These are phyloP conservation scores for Amaurobius ferox DNA, from an alignment of 2,888 invertebrate genomes.

Conservation along the genomic window DNA sequence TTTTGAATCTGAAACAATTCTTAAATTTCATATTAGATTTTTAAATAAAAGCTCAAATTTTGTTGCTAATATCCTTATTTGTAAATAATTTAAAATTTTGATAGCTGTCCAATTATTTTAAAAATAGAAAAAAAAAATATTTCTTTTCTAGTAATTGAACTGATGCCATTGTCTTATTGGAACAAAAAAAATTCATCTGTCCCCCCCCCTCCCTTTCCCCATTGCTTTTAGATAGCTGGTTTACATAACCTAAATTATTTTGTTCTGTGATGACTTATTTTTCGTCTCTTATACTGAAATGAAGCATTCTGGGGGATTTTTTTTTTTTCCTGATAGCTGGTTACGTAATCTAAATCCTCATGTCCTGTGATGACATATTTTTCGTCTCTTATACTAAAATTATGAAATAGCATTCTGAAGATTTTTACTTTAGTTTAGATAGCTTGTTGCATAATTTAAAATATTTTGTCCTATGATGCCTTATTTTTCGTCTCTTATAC, in stretches of 20 bases:
- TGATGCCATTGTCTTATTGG: no score
- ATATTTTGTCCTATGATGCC: slow-evolving; percentile 7
- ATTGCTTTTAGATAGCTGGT: background rate
- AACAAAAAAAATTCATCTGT: no score
- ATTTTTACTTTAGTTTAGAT: background rate
- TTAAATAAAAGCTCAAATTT: no score
- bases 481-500: slow-evolving; percentile 42
- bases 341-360: background rate
- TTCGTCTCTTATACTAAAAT: slow-evolving; percentile 31
- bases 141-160: no score
- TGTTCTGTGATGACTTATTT: slow-evolving; percentile 29
- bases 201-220: no score
- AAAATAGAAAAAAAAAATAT: no score
- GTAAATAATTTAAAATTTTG: no score
- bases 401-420: slow-evolving; percentile 22
- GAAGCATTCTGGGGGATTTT: slow-evolving; percentile 16
- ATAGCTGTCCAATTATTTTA: no score
- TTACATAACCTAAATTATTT: background rate
- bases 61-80: no score
- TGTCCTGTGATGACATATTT: slow-evolving; percentile 32
- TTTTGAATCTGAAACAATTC: no score
- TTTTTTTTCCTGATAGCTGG: background rate
- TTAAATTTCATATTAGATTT: no score
- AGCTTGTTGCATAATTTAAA: background rate
- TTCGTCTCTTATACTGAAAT: slow-evolving; percentile 31